These are phyloP conservation scores for Oncorhynchus nerka DNA, from an alignment of 2,113 vertebrate genomes.

Conservation along the genomic window DNA sequence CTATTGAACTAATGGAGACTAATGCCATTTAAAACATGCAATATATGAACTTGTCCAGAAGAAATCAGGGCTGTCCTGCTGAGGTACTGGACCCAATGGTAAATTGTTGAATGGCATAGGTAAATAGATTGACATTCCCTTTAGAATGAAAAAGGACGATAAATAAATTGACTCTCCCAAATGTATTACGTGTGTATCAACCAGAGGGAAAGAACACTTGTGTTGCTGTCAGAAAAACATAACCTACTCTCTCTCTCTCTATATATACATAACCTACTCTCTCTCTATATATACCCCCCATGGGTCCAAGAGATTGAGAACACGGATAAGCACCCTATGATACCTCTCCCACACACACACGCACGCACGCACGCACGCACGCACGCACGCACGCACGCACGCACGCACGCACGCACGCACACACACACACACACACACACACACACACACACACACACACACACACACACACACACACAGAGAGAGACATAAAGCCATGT, in stretches of 20 bases:
- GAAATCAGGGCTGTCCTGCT: not conserved
- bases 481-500: conserved; percentile 39
- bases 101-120: not conserved
- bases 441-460: too few relatives aligned
- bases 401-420: too few relatives aligned
- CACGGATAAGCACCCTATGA: conserved; percentile 32
- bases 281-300: conserved; percentile 19
- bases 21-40: not conserved
- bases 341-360: too few relatives aligned
- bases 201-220: not conserved
- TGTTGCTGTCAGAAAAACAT: not conserved
- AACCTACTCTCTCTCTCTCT: too few relatives aligned
- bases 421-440: too few relatives aligned
- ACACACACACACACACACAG: not conserved
- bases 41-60: not conserved
- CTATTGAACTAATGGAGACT: not conserved
- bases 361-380: too few relatives aligned
- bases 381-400: too few relatives aligned
- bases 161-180: too few relatives aligned
- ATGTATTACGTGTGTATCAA: too few relatives aligned
- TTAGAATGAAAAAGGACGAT: too few relatives aligned
- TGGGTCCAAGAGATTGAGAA: conserved; percentile 36
- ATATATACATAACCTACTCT: not conserved
- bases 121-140: not conserved
- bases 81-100: not conserved